phyloP scores from a whole-genome alignment of 2,113 vertebrate species.

The Zapornia atra region DNA sequence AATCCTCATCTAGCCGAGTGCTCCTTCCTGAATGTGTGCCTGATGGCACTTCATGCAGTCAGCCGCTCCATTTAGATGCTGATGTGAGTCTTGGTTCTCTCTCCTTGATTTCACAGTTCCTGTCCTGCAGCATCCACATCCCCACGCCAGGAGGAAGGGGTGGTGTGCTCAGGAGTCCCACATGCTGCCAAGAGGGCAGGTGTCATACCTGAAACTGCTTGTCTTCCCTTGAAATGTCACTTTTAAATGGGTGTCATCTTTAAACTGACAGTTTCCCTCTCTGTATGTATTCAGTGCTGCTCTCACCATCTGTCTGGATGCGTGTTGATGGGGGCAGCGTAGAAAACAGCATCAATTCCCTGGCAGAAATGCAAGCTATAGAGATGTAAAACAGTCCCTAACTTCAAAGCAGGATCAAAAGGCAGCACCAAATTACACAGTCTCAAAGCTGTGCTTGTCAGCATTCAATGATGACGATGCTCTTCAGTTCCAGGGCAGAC shows the following conservation, averaged over 20 bases:
- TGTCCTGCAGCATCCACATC: background rate
- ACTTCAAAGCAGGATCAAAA: background rate
- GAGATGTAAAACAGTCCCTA: background rate
- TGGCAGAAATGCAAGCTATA: background rate
- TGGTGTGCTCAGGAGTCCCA: background rate
- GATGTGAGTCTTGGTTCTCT: background rate
- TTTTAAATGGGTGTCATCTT: background rate
- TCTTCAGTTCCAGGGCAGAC: background rate
- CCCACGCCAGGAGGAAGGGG: background rate
- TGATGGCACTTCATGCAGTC: background rate
- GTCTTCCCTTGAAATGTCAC: constrained; percentile 13
- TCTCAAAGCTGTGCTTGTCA: background rate
- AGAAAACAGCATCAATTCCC: background rate
- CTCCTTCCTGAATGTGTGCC: background rate
- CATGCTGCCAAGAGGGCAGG: background rate
- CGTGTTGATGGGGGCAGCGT: background rate
- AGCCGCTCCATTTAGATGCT: background rate
- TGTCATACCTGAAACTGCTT: background rate
- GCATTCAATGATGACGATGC: background rate
- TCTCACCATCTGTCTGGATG: constrained; percentile 23
- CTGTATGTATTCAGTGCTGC: background rate
- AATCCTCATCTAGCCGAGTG: background rate
- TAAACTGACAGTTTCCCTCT: background rate
- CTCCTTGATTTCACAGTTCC: background rate
- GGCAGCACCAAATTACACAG: background rate